phyloP scores from a whole-genome alignment of 2,797 vertebrate species.

The Hydrocynus forskahlii region DNA sequence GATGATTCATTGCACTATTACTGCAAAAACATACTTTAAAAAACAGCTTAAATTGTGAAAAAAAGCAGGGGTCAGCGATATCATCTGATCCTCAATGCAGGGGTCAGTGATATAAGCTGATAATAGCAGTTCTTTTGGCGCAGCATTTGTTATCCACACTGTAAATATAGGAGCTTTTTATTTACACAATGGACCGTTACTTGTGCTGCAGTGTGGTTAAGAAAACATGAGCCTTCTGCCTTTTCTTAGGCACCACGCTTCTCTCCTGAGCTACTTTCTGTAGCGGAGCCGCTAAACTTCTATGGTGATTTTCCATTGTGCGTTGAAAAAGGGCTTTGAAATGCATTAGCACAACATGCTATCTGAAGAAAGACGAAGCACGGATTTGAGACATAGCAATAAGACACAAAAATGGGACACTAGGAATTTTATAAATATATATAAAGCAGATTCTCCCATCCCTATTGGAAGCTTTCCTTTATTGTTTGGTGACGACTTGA shows the following conservation, averaged over 20 bases:
- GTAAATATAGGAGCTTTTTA: slow-evolving; percentile 42
- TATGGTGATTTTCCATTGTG: slow-evolving; percentile 75
- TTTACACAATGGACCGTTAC: slow-evolving; percentile 21
- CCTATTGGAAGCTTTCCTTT: slow-evolving; percentile 68
- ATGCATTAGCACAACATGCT: slow-evolving; percentile 79
- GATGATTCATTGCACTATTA: not conserved
- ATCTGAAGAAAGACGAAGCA: slow-evolving; percentile 77
- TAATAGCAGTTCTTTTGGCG: not conserved
- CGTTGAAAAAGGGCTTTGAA: slow-evolving; percentile 78
- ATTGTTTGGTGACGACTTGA: slow-evolving; percentile 80
- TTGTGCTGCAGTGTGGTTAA: slow-evolving; percentile 14
- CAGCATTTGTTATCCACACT: slow-evolving; percentile 43
- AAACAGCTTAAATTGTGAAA: not conserved
- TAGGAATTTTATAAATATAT: slow-evolving; percentile 62
- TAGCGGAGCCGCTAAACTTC: slow-evolving; percentile 76
- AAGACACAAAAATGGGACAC: slow-evolving; percentile 69
- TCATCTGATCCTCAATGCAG: not conserved
- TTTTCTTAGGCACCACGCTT: slow-evolving; percentile 56
- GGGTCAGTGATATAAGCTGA: slow-evolving; percentile 15
- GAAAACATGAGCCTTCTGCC: slow-evolving; percentile 27
- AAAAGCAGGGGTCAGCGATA: not conserved
- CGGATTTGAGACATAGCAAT: slow-evolving; percentile 76
- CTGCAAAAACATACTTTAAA: not conserved
- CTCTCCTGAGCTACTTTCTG: slow-evolving; percentile 73
- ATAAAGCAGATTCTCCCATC: slow-evolving; percentile 58